Percentiles rank a stretch among this genome's conserved stretches.
Conservation (phyloP, 1,140 invertebrate genomes). For the Drosophila nebulosa region DNA sequence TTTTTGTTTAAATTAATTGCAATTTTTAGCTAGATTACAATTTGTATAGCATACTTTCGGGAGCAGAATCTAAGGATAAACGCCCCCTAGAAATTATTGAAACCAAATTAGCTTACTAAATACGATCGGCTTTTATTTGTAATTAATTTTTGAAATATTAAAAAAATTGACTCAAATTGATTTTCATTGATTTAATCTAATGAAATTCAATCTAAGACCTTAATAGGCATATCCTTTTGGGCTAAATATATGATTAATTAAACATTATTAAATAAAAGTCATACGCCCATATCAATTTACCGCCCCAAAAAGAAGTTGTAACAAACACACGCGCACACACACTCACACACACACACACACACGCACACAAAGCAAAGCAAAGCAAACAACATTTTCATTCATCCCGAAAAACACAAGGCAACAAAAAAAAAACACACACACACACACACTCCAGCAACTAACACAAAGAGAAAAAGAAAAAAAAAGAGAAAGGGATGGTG, state of each 20-base stretch:
- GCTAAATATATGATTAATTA: conserved; percentile 26
- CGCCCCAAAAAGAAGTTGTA: conserved; percentile 40
- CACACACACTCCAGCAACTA: conserved; percentile 4
- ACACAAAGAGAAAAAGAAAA: conserved; percentile 35
- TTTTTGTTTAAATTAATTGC: too few species aligned
- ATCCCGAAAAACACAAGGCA: conserved; percentile 48
- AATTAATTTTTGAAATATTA: not conserved
- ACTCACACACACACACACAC: not conserved
- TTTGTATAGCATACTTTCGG: too few species aligned
- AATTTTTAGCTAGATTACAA: too few species aligned
- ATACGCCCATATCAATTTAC: conserved; percentile 62
- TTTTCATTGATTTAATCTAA: not conserved
- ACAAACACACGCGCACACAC: conserved; percentile 10
- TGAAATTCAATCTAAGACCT: not conserved
- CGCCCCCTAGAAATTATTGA: too few species aligned
- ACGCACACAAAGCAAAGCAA: not conserved
- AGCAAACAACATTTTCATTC: conserved; percentile 57
- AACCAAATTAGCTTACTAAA: too few species aligned
- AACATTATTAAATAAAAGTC: conserved; percentile 50
- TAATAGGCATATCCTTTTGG: not conserved
- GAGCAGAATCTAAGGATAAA: too few species aligned
- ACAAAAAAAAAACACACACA: not conserved
- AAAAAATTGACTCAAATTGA: not conserved
- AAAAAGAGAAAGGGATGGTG: not conserved
- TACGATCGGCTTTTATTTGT: not conserved